Conservation (phyloP, 2,888 invertebrate species). For the Heliothis peltigera region DNA sequence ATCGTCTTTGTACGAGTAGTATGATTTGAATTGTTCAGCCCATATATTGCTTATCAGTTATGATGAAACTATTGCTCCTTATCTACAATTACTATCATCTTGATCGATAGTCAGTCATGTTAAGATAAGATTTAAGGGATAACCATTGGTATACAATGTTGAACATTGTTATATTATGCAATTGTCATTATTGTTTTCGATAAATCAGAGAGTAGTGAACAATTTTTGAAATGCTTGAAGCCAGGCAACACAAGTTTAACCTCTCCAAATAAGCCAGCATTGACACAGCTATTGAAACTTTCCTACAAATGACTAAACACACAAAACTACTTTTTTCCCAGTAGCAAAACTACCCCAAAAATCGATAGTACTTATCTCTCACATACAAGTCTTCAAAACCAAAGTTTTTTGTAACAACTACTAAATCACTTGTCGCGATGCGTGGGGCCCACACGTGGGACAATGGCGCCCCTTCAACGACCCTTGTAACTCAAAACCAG, state of each 20-base stretch:
- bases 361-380: constrained; percentile 59
- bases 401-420: constrained; percentile 76
- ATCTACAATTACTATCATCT: neutral
- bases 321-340: constrained; percentile 16
- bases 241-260: neutral
- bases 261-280: no score
- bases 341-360: constrained; percentile 37
- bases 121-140: neutral
- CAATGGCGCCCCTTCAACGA: constrained; percentile 74
- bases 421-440: constrained; percentile 86
- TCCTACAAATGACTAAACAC: neutral
- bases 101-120: neutral
- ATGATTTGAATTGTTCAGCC: neutral
- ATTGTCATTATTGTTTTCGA: neutral
- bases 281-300: neutral
- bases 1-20: neutral
- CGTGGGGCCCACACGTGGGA: constrained; percentile 87
- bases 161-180: neutral
- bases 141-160: neutral
- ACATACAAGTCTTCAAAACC: constrained; percentile 57
- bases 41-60: neutral
- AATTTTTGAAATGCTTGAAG: no score
- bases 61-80: neutral
- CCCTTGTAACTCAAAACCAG: constrained; percentile 68
- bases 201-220: no score